A percentile compares a stretch with the other conserved stretches of the same genome.
Evolutionary conservation across 2,113 vertebrate genomes (phyloP).

Genomic region (Bettongia penicillata): DNA sequence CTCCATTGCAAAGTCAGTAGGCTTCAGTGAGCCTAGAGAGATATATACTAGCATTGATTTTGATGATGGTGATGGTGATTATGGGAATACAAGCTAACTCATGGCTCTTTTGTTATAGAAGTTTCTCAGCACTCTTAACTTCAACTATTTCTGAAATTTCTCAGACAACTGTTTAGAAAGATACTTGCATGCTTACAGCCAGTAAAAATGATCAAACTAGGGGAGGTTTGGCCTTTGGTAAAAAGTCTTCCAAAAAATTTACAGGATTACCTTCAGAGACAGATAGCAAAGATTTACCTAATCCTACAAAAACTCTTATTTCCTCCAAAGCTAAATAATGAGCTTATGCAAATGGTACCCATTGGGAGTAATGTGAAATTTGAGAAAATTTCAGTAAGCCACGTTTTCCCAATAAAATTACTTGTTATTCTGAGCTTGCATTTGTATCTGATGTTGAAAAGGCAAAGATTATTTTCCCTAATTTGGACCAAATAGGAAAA

Average conservation of each 20-base stretch:
- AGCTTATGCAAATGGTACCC: constrained; percentile 60
- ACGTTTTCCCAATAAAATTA: constrained; percentile 57
- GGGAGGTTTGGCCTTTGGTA: constrained; percentile 32
- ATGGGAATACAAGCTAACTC: constrained; percentile 84
- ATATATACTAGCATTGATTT: too few species aligned
- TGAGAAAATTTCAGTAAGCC: constrained; percentile 61
- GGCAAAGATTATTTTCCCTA: constrained; percentile 48
- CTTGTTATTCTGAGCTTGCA: constrained; percentile 40
- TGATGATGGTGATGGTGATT: not conserved
- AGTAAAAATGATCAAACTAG: constrained; percentile 71
- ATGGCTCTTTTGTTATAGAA: constrained; percentile 88
- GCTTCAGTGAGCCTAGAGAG: too few species aligned
- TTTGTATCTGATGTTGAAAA: constrained; percentile 43
- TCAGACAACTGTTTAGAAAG: constrained; percentile 35
- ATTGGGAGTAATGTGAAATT: constrained; percentile 72
- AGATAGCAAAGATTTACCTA: constrained; percentile 23
- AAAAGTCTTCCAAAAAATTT: constrained; percentile 28
- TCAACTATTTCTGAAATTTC: constrained; percentile 48
- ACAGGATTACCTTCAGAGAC: constrained; percentile 68
- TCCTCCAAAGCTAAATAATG: constrained; percentile 15
- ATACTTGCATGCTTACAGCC: constrained; percentile 7
- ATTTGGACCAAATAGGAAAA: constrained; percentile 9
- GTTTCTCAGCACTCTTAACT: constrained; percentile 84
- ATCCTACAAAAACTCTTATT: constrained; percentile 49
- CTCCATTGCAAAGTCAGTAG: too few species aligned